These are phyloP conservation scores for Drosophila nigromelanica DNA, from an alignment of 1,140 invertebrate species.

Conservation along the genomic window DNA sequence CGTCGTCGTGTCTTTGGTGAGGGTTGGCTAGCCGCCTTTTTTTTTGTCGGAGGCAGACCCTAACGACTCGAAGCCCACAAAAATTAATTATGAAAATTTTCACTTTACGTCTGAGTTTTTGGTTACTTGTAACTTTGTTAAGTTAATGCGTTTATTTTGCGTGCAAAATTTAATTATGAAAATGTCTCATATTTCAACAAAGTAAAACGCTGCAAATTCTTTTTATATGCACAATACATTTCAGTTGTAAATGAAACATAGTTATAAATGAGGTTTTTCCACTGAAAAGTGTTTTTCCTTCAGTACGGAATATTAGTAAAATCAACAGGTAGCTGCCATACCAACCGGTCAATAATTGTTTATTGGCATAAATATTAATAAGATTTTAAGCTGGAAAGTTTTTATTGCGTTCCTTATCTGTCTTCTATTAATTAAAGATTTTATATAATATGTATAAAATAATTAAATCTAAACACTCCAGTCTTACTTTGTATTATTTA, in stretches of 20 bases:
- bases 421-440: too few relatives aligned
- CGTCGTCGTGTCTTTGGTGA: background rate
- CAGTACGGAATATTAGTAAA: background rate
- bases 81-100: conserved; percentile 79
- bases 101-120: conserved; percentile 62
- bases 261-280: background rate
- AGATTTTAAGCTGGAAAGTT: too few relatives aligned
- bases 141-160: conserved; percentile 68
- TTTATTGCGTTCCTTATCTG: too few relatives aligned
- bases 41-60: background rate
- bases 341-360: too few relatives aligned
- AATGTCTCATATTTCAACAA: conserved; percentile 45
- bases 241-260: background rate
- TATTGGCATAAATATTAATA: too few relatives aligned
- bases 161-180: conserved; percentile 66
- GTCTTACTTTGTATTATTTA: too few relatives aligned
- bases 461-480: too few relatives aligned
- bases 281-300: background rate
- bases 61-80: conserved; percentile 37
- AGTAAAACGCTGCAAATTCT: conserved; percentile 29
- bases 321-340: background rate
- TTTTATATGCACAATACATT: background rate
- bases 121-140: conserved; percentile 60
- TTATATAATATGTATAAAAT: too few relatives aligned
- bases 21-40: background rate